Evolutionary conservation across 1,140 invertebrate species (phyloP).

Genomic region (Eumaeus atala): DNA sequence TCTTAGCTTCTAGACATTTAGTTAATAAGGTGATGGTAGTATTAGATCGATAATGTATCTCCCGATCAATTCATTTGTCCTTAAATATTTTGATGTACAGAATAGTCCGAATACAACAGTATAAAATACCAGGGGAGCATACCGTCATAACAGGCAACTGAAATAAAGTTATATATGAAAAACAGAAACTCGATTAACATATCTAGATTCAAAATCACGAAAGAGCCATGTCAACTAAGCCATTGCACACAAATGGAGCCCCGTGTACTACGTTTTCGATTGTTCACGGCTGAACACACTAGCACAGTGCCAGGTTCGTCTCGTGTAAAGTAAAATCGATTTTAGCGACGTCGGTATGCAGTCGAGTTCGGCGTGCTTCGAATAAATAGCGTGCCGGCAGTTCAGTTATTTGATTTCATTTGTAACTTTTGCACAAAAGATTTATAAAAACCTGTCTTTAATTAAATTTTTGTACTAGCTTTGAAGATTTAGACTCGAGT

Average conservation of each 20-base stretch:
- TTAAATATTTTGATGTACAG: no score
- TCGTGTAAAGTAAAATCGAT: slow-evolving; percentile 33
- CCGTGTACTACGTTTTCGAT: slow-evolving; percentile 24
- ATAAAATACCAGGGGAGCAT: not conserved
- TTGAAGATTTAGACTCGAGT: no score
- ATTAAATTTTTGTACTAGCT: no score
- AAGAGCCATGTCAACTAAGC: slow-evolving; percentile 23
- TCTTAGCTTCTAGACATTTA: no score
- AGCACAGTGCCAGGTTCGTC: slow-evolving; percentile 33
- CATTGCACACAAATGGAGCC: slow-evolving; percentile 30
- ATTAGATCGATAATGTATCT: no score
- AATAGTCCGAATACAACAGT: no score
- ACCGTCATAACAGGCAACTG: not conserved
- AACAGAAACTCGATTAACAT: slow-evolving; percentile 7
- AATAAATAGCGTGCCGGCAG: slow-evolving; percentile 24
- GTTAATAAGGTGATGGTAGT: no score
- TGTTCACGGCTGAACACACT: slow-evolving; percentile 40
- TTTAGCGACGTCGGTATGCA: slow-evolving; percentile 32
- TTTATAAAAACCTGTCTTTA: not conserved
- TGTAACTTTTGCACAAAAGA: slow-evolving; percentile 9
- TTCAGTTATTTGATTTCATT: slow-evolving; percentile 29
- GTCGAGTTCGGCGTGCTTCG: slow-evolving; percentile 29
- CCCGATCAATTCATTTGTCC: no score
- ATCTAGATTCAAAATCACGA: slow-evolving; percentile 14
- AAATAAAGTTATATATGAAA: slow-evolving; percentile 1